Conservation (phyloP, 2,888 invertebrate species). For the Hirtodrosophila trivittata region DNA sequence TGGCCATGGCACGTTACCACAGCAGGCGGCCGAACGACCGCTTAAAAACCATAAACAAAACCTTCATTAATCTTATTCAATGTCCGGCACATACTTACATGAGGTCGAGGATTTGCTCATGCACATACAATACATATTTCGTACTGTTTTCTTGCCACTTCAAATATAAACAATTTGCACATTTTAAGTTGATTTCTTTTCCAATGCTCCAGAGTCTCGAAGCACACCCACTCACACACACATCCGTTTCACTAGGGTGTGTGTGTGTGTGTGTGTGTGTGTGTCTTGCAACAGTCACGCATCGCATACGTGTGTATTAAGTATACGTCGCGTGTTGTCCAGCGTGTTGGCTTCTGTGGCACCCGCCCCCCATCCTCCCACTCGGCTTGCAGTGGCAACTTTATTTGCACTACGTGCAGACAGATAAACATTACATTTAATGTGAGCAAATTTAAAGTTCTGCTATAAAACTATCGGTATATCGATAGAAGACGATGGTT, state of each 20-base stretch:
- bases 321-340: conserved; percentile 72
- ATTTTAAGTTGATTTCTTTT: conserved; percentile 70
- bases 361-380: conserved; percentile 11
- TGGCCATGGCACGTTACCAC: conserved; percentile 47
- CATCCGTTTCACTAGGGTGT: not conserved
- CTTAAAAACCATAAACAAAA: conserved; percentile 65
- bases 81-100: conserved; percentile 75
- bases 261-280: conserved; percentile 1
- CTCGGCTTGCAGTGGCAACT: conserved; percentile 48
- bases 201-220: conserved; percentile 7
- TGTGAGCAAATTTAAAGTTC: conserved; percentile 21
- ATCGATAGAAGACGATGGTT: not conserved
- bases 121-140: conserved; percentile 19
- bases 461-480: not conserved
- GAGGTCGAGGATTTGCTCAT: conserved; percentile 37
- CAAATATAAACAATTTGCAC: conserved; percentile 76
- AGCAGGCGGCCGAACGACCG: conserved; percentile 62
- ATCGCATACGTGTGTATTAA: conserved; percentile 70
- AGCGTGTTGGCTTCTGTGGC: conserved; percentile 47
- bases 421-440: conserved; percentile 41
- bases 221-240: conserved; percentile 28
- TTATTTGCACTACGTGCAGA: conserved; percentile 72
- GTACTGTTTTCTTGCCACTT: conserved; percentile 35
- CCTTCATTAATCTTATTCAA: conserved; percentile 78
- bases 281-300: conserved; percentile 64